Percentiles rank a stretch among this genome's conserved stretches.
phyloP scores from a whole-genome alignment of 2,797 vertebrate species.

The Chiloscyllium punctatum region DNA sequence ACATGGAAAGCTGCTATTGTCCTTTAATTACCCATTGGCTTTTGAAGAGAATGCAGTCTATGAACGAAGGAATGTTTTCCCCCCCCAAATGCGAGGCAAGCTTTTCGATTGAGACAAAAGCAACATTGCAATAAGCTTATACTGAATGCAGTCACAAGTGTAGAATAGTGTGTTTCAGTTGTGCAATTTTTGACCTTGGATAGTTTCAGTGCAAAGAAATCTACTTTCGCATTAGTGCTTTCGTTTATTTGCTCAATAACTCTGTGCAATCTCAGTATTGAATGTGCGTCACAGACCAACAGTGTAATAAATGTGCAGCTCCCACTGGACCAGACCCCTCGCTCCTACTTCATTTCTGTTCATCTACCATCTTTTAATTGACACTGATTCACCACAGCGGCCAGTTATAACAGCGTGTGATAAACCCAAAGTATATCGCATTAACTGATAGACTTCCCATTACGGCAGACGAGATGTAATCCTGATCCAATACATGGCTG shows the following conservation, averaged over 20 bases:
- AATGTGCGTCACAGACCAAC: conserved; percentile 9
- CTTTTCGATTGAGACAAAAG: background rate
- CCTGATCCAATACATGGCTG: background rate
- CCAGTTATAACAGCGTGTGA: background rate
- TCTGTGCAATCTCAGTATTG: background rate
- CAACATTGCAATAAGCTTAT: background rate
- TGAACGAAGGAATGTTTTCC: background rate
- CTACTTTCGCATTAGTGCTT: background rate
- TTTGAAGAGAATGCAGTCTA: background rate
- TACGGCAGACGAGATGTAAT: background rate
- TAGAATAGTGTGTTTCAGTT: background rate
- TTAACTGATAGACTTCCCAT: conserved; percentile 19
- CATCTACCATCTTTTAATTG: conserved; percentile 35
- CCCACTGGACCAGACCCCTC: background rate
- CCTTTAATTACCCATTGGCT: background rate
- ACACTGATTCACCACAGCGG: background rate
- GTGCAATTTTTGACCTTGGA: background rate
- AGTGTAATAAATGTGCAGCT: conserved; percentile 17
- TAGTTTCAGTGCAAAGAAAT: background rate
- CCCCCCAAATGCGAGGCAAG: background rate
- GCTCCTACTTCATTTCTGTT: background rate
- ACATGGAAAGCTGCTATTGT: background rate
- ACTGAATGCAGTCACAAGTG: background rate
- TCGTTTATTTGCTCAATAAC: background rate
- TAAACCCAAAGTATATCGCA: background rate